These are phyloP conservation scores for Agrilus biguttatus DNA, from an alignment of 2,888 invertebrate genomes.

Conservation along the genomic window DNA sequence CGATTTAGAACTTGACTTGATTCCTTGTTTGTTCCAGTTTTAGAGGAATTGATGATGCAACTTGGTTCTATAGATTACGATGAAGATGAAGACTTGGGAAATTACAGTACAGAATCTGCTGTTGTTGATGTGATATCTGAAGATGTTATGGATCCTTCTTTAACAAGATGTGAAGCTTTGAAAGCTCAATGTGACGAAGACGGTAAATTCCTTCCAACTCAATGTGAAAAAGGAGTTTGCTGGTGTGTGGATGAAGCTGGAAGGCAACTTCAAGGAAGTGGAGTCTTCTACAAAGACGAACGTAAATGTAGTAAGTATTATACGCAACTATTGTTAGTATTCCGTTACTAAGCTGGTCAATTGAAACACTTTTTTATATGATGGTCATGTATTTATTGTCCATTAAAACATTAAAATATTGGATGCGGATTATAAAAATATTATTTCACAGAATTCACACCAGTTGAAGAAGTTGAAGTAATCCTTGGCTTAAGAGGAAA, in stretches of 20 bases:
- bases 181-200: slow-evolving; percentile 47
- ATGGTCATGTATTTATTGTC: too few relatives aligned
- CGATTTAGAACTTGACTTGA: not conserved
- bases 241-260: slow-evolving; percentile 84
- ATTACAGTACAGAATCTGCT: slow-evolving; percentile 10
- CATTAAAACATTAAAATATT: too few relatives aligned
- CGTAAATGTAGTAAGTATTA: slow-evolving; percentile 38
- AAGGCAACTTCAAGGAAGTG: slow-evolving; percentile 47
- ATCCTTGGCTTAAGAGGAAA: slow-evolving; percentile 57
- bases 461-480: slow-evolving; percentile 60
- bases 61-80: slow-evolving; percentile 39
- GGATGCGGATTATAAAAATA: too few relatives aligned
- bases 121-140: slow-evolving; percentile 10
- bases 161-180: slow-evolving; percentile 32
- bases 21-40: slow-evolving; percentile 29
- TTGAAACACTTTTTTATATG: too few relatives aligned
- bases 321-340: not conserved
- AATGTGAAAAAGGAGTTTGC: slow-evolving; percentile 57
- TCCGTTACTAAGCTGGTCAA: not conserved
- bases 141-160: slow-evolving; percentile 19
- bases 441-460: slow-evolving; percentile 43
- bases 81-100: slow-evolving; percentile 30
- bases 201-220: slow-evolving; percentile 60
- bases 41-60: slow-evolving; percentile 58
- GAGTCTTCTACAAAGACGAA: slow-evolving; percentile 44